Conservation (phyloP, 1,140 invertebrate genomes). For the Cylas formicarius region DNA sequence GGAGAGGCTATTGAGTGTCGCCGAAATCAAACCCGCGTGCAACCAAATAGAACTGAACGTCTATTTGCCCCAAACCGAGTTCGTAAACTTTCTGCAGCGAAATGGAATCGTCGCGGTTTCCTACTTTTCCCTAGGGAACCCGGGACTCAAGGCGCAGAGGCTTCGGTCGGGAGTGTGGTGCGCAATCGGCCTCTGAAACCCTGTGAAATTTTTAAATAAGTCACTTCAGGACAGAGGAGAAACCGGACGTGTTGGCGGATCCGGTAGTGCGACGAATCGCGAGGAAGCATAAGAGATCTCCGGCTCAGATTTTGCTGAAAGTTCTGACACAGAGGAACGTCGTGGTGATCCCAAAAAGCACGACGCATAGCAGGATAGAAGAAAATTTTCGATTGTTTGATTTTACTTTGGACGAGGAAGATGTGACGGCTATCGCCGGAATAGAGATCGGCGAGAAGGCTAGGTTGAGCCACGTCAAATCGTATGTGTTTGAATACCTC, state of each 20-base stretch:
- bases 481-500: no score
- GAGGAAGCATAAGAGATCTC: neutral
- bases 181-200: no score
- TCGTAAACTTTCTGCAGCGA: conserved; percentile 63
- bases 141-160: conserved; percentile 53
- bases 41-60: conserved; percentile 73
- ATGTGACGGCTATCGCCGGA: conserved; percentile 47
- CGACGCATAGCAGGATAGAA: conserved; percentile 32
- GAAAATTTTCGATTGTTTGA: conserved; percentile 58
- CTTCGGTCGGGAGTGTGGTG: no score
- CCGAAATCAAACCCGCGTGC: conserved; percentile 60
- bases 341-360: neutral
- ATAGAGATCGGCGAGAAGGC: conserved; percentile 58
- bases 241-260: neutral
- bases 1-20: conserved; percentile 51
- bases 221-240: no score
- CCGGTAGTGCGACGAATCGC: neutral
- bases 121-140: conserved; percentile 73
- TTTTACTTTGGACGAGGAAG: conserved; percentile 50
- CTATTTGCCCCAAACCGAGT: conserved; percentile 69
- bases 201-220: no score
- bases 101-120: conserved; percentile 69
- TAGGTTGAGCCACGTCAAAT: no score
- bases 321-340: neutral
- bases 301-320: neutral